Percentiles rank a stretch among this genome's conserved stretches.
Evolutionary conservation across 2,113 vertebrate species (phyloP).

Genomic region (Canis aureus): DNA sequence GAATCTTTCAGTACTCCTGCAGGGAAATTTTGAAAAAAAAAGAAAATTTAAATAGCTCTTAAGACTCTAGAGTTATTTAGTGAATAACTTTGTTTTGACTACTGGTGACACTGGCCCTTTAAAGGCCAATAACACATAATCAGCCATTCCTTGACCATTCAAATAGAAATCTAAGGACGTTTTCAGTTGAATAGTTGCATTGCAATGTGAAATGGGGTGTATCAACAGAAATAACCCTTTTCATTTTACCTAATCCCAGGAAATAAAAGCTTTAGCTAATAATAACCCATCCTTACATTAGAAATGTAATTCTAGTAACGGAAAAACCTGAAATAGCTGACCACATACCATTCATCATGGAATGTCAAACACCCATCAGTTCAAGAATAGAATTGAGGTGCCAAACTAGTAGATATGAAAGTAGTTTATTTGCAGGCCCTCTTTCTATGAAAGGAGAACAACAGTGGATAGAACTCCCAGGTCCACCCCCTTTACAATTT

Average conservation of each 20-base stretch:
- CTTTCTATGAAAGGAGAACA: neutral
- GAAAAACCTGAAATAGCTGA: slow-evolving; percentile 79
- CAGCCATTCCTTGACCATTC: slow-evolving; percentile 80
- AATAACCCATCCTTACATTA: slow-evolving; percentile 82
- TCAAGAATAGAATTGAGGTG: slow-evolving; percentile 65
- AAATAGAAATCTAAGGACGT: slow-evolving; percentile 81
- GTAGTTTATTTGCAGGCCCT: slow-evolving; percentile 35
- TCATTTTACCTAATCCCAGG: slow-evolving; percentile 83
- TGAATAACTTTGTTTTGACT: slow-evolving; percentile 69
- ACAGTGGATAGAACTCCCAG: neutral
- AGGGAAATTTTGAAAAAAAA: slow-evolving; percentile 32
- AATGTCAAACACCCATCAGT: slow-evolving; percentile 73
- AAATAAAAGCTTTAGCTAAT: slow-evolving; percentile 85
- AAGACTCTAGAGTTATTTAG: slow-evolving; percentile 54
- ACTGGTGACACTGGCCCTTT: slow-evolving; percentile 74
- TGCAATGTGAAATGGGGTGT: slow-evolving; percentile 81
- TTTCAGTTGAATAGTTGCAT: slow-evolving; percentile 83
- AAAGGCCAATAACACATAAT: slow-evolving; percentile 78
- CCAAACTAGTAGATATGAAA: slow-evolving; percentile 27
- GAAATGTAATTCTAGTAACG: slow-evolving; percentile 79
- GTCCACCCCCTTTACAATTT: neutral
- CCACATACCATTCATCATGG: slow-evolving; percentile 75
- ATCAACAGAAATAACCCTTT: slow-evolving; percentile 80
- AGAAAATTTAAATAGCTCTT: slow-evolving; percentile 5
- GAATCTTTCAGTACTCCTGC: neutral